Evolutionary conservation across 2,797 vertebrate genomes (phyloP).

Genomic region (Sebastes ruberrimus): DNA sequence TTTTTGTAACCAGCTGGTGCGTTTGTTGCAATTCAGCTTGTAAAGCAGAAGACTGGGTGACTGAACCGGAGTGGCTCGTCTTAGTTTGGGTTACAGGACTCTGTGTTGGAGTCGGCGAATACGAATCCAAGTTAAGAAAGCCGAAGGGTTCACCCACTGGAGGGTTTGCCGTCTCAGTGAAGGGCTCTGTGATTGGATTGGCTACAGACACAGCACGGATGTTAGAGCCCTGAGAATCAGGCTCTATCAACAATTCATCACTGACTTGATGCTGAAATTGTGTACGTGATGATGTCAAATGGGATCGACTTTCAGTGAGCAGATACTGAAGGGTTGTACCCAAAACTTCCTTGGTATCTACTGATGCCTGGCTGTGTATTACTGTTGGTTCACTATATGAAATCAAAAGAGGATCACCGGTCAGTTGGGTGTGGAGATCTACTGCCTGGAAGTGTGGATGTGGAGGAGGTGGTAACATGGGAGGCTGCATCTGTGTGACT

Average conservation of each 20-base stretch:
- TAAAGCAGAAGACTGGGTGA: background rate
- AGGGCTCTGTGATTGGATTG: background rate
- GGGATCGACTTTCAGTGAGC: background rate
- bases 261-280: conserved; percentile 5
- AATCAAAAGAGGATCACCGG: conserved; percentile 5
- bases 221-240: background rate
- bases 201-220: background rate
- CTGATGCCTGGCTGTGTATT: conserved; percentile 6
- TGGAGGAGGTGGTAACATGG: conserved; percentile 50
- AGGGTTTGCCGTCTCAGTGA: background rate
- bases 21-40: background rate
- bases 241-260: background rate
- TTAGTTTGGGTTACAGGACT: background rate
- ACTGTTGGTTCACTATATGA: conserved; percentile 4
- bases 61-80: background rate
- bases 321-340: conserved; percentile 4
- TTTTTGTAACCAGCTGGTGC: background rate
- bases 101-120: background rate
- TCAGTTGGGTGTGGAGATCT: conserved; percentile 23
- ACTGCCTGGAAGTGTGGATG: conserved; percentile 45
- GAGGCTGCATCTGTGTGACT: conserved; percentile 64
- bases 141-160: background rate
- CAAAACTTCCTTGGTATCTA: background rate
- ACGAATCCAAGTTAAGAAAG: conserved; percentile 3
- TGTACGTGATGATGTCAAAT: background rate